Percentiles rank a stretch among this genome's conserved stretches.
phyloP scores from a whole-genome alignment of 2,888 invertebrate genomes.

The Lithophane leautieri region DNA sequence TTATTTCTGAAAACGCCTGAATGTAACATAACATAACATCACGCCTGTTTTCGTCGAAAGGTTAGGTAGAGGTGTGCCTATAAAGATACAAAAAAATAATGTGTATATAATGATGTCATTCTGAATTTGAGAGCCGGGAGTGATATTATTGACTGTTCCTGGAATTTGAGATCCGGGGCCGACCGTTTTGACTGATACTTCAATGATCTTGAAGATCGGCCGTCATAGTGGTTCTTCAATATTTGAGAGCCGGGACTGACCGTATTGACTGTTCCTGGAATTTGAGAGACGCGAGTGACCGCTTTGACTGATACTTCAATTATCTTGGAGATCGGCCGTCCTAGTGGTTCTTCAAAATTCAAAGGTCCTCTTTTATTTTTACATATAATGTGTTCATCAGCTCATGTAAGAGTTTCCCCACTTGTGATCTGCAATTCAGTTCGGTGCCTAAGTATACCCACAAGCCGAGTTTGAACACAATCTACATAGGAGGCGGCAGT shows the following conservation, averaged over 20 bases:
- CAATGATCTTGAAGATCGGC: neutral
- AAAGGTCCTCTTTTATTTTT: neutral
- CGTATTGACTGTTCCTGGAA: no score
- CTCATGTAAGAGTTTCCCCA: conserved; percentile 6
- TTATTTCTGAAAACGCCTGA: neutral
- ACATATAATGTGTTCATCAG: neutral
- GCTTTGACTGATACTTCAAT: neutral
- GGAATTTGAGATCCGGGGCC: no score
- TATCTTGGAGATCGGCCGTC: neutral
- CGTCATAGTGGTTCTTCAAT: neutral
- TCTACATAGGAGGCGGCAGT: conserved; percentile 53
- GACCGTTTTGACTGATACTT: neutral
- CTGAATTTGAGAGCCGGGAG: no score
- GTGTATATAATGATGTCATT: no score
- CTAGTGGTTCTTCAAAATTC: neutral
- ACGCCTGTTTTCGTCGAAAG: neutral
- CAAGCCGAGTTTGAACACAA: conserved; percentile 35
- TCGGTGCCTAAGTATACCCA: conserved; percentile 2
- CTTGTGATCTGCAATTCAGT: conserved; percentile 13
- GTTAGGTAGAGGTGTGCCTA: no score
- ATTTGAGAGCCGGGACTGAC: neutral
- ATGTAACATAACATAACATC: neutral
- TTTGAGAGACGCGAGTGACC: neutral
- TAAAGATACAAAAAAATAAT: no score
- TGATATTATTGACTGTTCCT: no score